Evolutionary conservation across 2,797 vertebrate species (phyloP), one percentile per base, ranked within the genome.

Genomic region (Syngnathus rostellatus): DNA sequence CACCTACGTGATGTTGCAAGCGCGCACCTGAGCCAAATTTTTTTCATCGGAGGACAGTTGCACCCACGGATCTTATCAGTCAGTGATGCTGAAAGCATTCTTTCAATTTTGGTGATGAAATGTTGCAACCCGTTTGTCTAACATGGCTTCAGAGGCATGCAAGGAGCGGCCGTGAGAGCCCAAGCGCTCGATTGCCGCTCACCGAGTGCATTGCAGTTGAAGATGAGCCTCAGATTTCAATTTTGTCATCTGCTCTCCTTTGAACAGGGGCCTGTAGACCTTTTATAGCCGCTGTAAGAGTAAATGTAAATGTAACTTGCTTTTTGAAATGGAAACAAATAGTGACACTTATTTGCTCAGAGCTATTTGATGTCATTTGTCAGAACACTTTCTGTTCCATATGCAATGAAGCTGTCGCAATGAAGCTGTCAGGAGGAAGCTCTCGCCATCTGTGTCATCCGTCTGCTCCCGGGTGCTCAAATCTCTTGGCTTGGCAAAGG

Each of bases 41-140:
- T 77, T 72, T 74, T 68, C 54, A 71, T 71, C 71, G 64, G 25
- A 63, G 55, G 55, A 17, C 55, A 37, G 63, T 60, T 78, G n/a
- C 61, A 54, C 61, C 60, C 53, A 64, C n/a, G 62, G 58, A 74
- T 78, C 72, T 61, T 69, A 63, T 71, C 62, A 14, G 0, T 40
- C 50, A 48, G 8, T 66, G 38, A 73, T 72, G 66, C 40, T 58
- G 40, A 74, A 72, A 67, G 71, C 74, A 83, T 85, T 85, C 77
- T 12, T 12, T 43, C 4, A 1, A 12, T 5, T 12, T 55, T 25
- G 12, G 31, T 73, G 60, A 75, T 72, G 60, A 76, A 69, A 38
- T 77, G 72, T 78, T 72, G 66, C 59, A 69, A 82, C 74, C 71
- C 77, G 71, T 70, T 71, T 77, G 10, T 8, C 8, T 45, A 48